These are phyloP conservation scores for Passerina amoena DNA, from an alignment of 2,113 vertebrate species.

Conservation along the genomic window DNA sequence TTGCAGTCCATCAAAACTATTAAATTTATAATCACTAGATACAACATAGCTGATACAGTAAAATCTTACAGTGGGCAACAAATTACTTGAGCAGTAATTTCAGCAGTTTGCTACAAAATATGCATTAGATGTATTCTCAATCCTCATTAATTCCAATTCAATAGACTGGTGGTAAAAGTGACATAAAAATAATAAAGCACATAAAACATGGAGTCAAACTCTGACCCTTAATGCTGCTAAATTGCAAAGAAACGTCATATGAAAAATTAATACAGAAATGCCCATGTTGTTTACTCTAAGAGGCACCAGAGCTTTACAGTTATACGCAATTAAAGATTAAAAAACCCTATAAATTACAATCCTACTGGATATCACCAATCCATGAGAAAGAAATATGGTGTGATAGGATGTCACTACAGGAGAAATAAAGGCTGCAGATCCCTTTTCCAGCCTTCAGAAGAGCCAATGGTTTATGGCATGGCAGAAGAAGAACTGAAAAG, in stretches of 20 bases:
- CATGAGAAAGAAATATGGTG: not conserved
- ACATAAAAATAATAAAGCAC: constrained; percentile 29
- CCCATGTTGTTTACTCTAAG: not conserved
- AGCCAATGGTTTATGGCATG: not conserved
- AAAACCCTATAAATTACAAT: not conserved
- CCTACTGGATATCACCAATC: not conserved
- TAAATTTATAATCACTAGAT: not conserved
- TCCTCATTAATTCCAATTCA: constrained; percentile 45
- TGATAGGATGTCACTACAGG: not conserved
- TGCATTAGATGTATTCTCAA: not conserved
- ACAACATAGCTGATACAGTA: not conserved
- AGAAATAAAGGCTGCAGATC: not conserved
- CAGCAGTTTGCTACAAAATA: not conserved
- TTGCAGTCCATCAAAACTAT: not conserved
- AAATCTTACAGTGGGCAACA: not conserved
- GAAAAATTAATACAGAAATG: not conserved
- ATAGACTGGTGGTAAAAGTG: not conserved
- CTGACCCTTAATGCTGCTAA: not conserved
- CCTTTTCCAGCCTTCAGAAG: not conserved
- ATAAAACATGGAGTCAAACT: not conserved
- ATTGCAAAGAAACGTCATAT: not conserved
- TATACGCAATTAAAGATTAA: not conserved
- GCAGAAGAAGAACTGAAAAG: not conserved
- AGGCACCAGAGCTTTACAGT: not conserved
- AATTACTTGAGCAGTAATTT: constrained; percentile 31